These are phyloP conservation scores for Lissocephala sabroskyi DNA, from an alignment of 2,888 invertebrate genomes.

Conservation along the genomic window DNA sequence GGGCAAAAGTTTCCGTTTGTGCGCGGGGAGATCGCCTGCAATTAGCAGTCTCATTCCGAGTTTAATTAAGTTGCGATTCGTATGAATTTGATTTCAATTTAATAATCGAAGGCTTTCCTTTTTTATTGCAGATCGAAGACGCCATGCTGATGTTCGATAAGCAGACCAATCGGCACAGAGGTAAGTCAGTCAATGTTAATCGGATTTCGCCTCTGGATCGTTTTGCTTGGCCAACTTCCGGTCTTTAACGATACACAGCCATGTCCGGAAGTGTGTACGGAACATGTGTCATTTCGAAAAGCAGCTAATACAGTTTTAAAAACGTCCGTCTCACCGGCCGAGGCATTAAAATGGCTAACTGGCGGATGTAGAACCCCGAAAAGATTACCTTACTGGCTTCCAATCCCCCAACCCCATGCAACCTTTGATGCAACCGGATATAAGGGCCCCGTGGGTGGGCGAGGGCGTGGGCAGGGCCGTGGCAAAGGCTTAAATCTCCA, in stretches of 20 bases:
- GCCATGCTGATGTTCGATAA: constrained; percentile 99
- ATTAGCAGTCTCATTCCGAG: constrained; percentile 62
- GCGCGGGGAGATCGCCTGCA: constrained; percentile 30
- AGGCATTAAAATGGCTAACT: constrained; percentile 45
- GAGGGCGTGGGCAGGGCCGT: not conserved
- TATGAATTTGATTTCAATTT: no score
- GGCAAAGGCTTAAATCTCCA: constrained; percentile 53
- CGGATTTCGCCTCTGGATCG: no score
- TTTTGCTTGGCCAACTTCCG: constrained; percentile 34
- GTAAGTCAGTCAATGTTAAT: constrained; percentile 81
- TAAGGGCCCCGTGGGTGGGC: constrained; percentile 16
- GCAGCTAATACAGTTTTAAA: constrained; percentile 51
- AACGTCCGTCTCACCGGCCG: constrained; percentile 9
- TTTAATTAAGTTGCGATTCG: constrained; percentile 55
- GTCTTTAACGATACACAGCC: constrained; percentile 49
- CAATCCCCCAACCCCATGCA: no score
- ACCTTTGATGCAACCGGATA: constrained; percentile 63
- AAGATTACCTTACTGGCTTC: constrained; percentile 48
- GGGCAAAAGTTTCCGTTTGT: constrained; percentile 53
- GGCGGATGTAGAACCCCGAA: constrained; percentile 46
- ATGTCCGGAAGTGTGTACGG: constrained; percentile 56
- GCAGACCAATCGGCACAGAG: constrained; percentile 99
- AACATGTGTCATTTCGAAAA: not conserved
- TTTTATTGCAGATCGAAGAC: constrained; percentile 93
- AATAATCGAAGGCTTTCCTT: constrained; percentile 1